Conservation (phyloP, 2,888 invertebrate genomes). For the Pristionchus arcanus region DNA sequence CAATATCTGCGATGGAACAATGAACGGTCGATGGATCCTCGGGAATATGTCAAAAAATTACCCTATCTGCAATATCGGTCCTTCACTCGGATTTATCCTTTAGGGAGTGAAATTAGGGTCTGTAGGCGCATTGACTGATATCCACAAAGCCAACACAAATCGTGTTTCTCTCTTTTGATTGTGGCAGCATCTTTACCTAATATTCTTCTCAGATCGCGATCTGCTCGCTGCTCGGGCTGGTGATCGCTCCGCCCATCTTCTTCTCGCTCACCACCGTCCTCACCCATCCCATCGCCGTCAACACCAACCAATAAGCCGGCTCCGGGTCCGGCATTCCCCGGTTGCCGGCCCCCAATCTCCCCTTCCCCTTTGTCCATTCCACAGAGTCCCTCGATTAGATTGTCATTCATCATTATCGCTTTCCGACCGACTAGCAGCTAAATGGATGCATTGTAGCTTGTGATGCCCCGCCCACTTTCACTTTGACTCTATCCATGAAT, state of each 20-base stretch:
- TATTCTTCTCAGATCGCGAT: not conserved
- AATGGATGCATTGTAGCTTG: not conserved
- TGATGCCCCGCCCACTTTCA: not conserved
- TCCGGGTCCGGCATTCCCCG: not conserved
- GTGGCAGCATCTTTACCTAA: too few relatives aligned
- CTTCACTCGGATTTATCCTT: too few relatives aligned
- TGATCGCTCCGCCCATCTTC: constrained; percentile 70
- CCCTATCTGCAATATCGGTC: too few relatives aligned
- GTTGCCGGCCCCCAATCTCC: not conserved
- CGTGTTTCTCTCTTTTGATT: too few relatives aligned
- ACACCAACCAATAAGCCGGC: constrained; percentile 50
- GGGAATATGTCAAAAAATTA: too few relatives aligned
- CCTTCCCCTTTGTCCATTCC: not conserved
- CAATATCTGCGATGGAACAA: too few relatives aligned
- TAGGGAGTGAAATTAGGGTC: too few relatives aligned
- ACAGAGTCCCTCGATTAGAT: not conserved
- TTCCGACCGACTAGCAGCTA: not conserved
- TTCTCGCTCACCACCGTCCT: constrained; percentile 71
- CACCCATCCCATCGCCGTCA: constrained; percentile 66
- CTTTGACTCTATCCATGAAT: not conserved
- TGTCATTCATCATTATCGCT: not conserved
- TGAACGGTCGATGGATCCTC: too few relatives aligned
- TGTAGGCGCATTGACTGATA: too few relatives aligned
- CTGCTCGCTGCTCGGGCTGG: constrained; percentile 57
- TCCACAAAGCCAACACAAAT: too few relatives aligned